A percentile compares a stretch with the other conserved stretches of the same genome.
phyloP scores from a whole-genome alignment of 1,140 invertebrate species.

The Dinothrombium tinctorium region DNA sequence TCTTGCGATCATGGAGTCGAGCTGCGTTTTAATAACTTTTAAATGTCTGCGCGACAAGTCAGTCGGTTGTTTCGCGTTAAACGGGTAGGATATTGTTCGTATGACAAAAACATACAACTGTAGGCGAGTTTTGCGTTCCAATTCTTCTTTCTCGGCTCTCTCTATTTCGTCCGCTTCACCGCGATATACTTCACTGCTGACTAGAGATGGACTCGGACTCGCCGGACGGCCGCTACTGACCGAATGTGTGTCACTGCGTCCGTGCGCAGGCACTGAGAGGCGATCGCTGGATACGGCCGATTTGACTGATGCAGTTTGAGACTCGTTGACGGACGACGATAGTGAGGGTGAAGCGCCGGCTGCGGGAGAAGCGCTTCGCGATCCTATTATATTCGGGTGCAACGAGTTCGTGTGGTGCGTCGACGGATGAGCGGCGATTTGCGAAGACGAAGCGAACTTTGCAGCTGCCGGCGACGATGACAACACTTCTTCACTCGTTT shows the following conservation, averaged over 20 bases:
- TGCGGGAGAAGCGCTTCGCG: too few relatives aligned
- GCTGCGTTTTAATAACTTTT: slow-evolving; percentile 85
- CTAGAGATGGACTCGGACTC: slow-evolving; percentile 5
- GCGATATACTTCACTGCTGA: not conserved
- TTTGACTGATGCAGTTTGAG: too few relatives aligned
- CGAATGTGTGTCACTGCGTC: too few relatives aligned
- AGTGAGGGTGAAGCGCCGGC: too few relatives aligned
- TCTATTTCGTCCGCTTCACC: slow-evolving; percentile 10
- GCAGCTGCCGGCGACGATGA: slow-evolving; percentile 12
- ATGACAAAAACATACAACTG: slow-evolving; percentile 97
- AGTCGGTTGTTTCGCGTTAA: slow-evolving; percentile 95
- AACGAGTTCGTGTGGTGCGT: too few relatives aligned
- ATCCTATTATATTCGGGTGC: too few relatives aligned
- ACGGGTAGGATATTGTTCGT: slow-evolving; percentile 91
- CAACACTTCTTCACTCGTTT: slow-evolving; percentile 15
- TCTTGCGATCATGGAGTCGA: slow-evolving; percentile 78
- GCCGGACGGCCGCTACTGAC: not conserved
- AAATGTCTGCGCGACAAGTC: slow-evolving; percentile 79
- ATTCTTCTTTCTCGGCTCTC: slow-evolving; percentile 15
- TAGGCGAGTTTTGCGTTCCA: slow-evolving; percentile 68
- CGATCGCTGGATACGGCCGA: too few relatives aligned
- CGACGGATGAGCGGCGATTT: slow-evolving; percentile 12
- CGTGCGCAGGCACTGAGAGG: too few relatives aligned
- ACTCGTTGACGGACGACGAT: too few relatives aligned
- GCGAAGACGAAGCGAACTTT: slow-evolving; percentile 11